Conservation (phyloP, 1,140 invertebrate species). For the Drosophila ogumai region DNA sequence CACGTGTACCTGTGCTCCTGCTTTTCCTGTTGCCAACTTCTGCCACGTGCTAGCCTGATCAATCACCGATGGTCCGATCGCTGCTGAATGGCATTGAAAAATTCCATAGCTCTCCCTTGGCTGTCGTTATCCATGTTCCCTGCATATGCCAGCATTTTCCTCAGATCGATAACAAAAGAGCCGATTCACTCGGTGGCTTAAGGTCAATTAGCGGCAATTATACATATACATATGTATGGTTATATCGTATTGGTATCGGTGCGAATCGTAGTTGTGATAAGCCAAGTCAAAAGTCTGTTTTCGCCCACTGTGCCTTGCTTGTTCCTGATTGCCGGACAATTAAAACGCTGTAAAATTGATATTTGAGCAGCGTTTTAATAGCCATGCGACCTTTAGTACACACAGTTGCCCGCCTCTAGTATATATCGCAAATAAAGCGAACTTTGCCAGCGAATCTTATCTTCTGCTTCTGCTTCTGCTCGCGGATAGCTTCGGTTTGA, state of each 20-base stretch:
- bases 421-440: slow-evolving; percentile 36
- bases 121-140: slow-evolving; percentile 1
- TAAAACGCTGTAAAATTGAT: slow-evolving; percentile 46
- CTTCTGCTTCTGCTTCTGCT: slow-evolving; percentile 10
- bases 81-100: slow-evolving; percentile 20
- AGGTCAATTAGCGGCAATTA: slow-evolving; percentile 50
- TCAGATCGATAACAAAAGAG: slow-evolving; percentile 27
- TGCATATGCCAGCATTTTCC: slow-evolving; percentile 14
- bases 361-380: slow-evolving; percentile 45
- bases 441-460: slow-evolving; percentile 42
- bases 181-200: slow-evolving; percentile 32
- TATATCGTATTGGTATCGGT: slow-evolving; percentile 21
- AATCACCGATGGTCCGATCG: slow-evolving; percentile 9
- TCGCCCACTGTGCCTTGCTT: slow-evolving; percentile 4
- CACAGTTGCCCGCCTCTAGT: not conserved
- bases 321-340: slow-evolving; percentile 34
- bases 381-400: slow-evolving; percentile 45
- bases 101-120: slow-evolving; percentile 10
- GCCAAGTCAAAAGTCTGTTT: slow-evolving; percentile 28
- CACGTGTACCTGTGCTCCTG: slow-evolving; percentile 11
- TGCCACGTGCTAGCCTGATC: slow-evolving; percentile 31
- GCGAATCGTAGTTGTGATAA: slow-evolving; percentile 23
- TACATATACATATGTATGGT: slow-evolving; percentile 6
- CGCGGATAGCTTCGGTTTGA: slow-evolving; percentile 12
- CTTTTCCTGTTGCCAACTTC: slow-evolving; percentile 6